A percentile compares a stretch with the other conserved stretches of the same genome.
Conservation (phyloP, 2,113 vertebrate species). For the Phyllostomus hastatus region DNA sequence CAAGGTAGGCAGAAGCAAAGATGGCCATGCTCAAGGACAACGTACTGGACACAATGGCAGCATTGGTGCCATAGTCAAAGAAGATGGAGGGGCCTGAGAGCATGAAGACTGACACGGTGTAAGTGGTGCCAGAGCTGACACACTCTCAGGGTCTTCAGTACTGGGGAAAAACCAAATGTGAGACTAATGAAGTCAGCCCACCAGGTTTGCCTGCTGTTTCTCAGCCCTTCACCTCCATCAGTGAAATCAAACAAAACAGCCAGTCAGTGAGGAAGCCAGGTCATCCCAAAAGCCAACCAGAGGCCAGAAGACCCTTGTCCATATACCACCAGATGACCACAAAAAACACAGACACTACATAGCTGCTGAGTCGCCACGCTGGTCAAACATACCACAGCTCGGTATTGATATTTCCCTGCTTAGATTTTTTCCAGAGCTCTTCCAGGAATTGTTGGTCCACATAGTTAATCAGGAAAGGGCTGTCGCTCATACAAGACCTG, state of each 20-base stretch:
- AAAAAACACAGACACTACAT: constrained; percentile 91
- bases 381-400: constrained; percentile 72
- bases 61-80: constrained; percentile 89
- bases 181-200: constrained; percentile 80
- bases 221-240: constrained; percentile 72
- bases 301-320: constrained; percentile 89
- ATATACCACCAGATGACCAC: constrained; percentile 92
- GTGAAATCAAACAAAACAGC: constrained; percentile 86
- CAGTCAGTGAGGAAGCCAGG: constrained; percentile 83
- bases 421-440: constrained; percentile 87
- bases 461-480: constrained; percentile 91
- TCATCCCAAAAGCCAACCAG: constrained; percentile 83
- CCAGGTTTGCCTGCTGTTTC: constrained; percentile 78
- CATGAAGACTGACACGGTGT: constrained; percentile 91
- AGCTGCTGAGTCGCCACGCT: constrained; percentile 89
- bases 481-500: constrained; percentile 89
- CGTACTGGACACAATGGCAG: constrained; percentile 87
- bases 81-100: constrained; percentile 90
- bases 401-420: constrained; percentile 82
- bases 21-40: constrained; percentile 93
- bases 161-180: not conserved
- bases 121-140: constrained; percentile 94
- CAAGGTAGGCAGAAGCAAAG: constrained; percentile 92
- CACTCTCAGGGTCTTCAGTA: constrained; percentile 87
- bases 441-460: constrained; percentile 91